Conservation (phyloP, 2,888 invertebrate genomes). For the Andrena minutula region DNA sequence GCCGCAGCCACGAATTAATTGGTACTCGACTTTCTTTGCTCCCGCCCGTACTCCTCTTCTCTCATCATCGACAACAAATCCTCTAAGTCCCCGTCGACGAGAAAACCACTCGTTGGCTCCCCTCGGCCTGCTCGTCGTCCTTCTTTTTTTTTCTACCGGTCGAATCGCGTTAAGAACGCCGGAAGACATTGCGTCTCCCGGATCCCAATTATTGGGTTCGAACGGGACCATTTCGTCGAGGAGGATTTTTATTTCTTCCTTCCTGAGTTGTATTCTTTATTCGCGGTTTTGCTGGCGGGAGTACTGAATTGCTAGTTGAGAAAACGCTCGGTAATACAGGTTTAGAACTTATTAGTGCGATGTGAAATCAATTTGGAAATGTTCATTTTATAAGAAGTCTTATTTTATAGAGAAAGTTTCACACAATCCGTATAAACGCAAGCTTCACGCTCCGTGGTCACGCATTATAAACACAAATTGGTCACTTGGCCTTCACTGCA, state of each 20-base stretch:
- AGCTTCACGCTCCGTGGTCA: too few relatives aligned
- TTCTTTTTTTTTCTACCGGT: background rate
- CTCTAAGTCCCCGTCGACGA: constrained; percentile 58
- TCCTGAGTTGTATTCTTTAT: background rate
- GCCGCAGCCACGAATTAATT: constrained; percentile 71
- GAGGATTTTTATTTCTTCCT: background rate
- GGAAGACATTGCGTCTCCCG: constrained; percentile 41
- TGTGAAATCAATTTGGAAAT: too few relatives aligned
- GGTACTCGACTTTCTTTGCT: constrained; percentile 69
- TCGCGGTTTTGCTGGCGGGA: background rate
- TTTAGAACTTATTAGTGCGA: too few relatives aligned
- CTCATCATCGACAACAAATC: constrained; percentile 57
- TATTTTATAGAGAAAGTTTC: too few relatives aligned
- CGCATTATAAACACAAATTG: too few relatives aligned
- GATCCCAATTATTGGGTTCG: constrained; percentile 49
- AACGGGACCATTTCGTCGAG: constrained; percentile 3
- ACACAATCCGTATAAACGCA: too few relatives aligned
- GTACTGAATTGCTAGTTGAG: background rate
- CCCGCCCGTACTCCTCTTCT: background rate
- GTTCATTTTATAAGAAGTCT: too few relatives aligned
- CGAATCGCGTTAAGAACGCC: constrained; percentile 47
- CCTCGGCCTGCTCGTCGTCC: constrained; percentile 12
- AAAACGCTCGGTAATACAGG: background rate
- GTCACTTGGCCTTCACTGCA: too few relatives aligned
- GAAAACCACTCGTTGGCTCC: constrained; percentile 44